Conservation (phyloP, 2,888 invertebrate species). For the Chrysolina haemoptera region DNA sequence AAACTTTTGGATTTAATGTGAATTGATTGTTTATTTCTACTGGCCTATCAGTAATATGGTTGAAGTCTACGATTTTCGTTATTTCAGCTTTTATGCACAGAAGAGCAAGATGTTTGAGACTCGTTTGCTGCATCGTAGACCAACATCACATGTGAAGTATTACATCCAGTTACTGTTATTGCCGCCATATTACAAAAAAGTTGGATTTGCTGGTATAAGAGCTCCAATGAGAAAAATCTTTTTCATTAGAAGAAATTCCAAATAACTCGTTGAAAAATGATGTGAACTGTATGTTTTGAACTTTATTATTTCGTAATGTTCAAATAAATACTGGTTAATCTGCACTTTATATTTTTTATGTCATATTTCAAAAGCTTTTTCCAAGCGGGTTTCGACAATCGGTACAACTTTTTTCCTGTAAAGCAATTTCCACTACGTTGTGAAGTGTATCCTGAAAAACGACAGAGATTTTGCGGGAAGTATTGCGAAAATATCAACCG, state of each 20-base stretch:
- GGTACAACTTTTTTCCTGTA: background rate
- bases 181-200: too few species aligned
- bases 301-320: background rate
- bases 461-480: background rate
- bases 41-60: too few species aligned
- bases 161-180: too few species aligned
- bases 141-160: too few species aligned
- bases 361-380: background rate
- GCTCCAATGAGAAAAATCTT: background rate
- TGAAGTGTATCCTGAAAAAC: background rate
- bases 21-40: too few species aligned
- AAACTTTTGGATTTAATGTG: too few species aligned
- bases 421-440: slow-evolving; percentile 18
- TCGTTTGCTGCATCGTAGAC: too few species aligned
- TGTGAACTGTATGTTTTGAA: background rate
- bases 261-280: background rate
- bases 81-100: too few species aligned
- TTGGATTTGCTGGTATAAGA: too few species aligned
- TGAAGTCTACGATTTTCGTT: too few species aligned
- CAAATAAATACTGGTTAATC: background rate
- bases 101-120: too few species aligned
- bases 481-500: slow-evolving; percentile 2
- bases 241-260: background rate
- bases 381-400: background rate
- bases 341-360: background rate